These are phyloP conservation scores for Antitype chi DNA, from an alignment of 2,888 invertebrate genomes.

Conservation along the genomic window DNA sequence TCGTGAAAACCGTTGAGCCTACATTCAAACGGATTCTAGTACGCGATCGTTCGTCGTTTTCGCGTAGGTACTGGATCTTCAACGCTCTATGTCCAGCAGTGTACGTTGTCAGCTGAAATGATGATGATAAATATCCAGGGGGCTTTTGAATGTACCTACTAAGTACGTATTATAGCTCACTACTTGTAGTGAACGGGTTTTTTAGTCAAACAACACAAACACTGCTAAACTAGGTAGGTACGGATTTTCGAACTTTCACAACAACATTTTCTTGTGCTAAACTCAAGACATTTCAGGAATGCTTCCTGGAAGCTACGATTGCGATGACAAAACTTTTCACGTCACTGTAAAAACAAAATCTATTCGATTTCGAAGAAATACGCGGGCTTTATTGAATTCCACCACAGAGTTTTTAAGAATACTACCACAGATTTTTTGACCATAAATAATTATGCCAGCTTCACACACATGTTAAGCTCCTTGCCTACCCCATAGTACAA, in stretches of 20 bases:
- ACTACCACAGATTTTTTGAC: background rate
- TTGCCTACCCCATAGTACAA: too few species aligned
- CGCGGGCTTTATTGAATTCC: background rate
- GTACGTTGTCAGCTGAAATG: too few species aligned
- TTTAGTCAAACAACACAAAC: background rate
- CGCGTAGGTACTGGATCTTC: too few species aligned
- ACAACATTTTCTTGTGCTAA: background rate
- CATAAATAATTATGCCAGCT: background rate
- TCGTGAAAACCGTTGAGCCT: too few species aligned
- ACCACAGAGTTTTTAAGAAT: background rate
- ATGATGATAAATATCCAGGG: too few species aligned
- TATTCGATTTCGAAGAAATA: background rate
- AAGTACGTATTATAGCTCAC: background rate
- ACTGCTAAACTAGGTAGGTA: background rate
- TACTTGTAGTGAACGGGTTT: background rate
- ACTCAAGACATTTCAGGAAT: background rate
- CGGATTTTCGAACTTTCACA: background rate
- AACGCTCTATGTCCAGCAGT: too few species aligned
- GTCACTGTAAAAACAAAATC: too few species aligned
- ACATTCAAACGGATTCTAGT: too few species aligned
- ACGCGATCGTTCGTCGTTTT: too few species aligned
- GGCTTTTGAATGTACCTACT: too few species aligned
- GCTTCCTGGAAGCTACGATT: background rate
- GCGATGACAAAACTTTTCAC: background rate
- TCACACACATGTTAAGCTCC: background rate